Evolutionary conservation across 2,113 vertebrate species (phyloP).

Genomic region (Tor tambroides): DNA sequence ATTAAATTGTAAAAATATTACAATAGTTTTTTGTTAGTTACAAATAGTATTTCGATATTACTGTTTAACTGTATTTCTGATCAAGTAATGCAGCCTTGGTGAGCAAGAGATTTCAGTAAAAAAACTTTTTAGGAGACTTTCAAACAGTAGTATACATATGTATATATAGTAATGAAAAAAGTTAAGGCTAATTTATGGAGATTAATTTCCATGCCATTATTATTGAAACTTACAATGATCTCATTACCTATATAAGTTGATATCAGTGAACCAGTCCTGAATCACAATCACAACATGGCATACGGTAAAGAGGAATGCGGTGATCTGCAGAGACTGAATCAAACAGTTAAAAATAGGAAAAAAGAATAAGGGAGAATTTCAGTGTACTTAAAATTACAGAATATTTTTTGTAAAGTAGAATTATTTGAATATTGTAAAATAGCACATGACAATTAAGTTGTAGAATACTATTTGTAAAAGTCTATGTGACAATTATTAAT

Average conservation of each 20-base stretch:
- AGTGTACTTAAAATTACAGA: neutral
- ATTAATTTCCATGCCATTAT: too few species aligned
- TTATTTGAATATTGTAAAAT: neutral
- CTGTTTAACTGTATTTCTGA: too few species aligned
- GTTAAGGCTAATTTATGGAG: too few species aligned
- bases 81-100: too few species aligned
- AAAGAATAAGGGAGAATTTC: neutral
- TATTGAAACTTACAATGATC: neutral
- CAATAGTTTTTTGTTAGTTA: too few species aligned
- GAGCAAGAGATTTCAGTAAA: too few species aligned
- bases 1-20: too few species aligned
- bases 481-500: neutral
- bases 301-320: slow-evolving; percentile 90
- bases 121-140: too few species aligned
- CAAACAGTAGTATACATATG: too few species aligned
- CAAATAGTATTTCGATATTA: too few species aligned
- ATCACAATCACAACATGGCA: slow-evolving; percentile 90
- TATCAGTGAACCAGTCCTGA: slow-evolving; percentile 92
- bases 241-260: slow-evolving; percentile 83
- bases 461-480: neutral
- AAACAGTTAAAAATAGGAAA: neutral
- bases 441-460: neutral
- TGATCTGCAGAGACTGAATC: slow-evolving; percentile 86
- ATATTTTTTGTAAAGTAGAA: neutral
- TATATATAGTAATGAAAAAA: too few species aligned